Evolutionary conservation across 30 jellyfish, hydroid and myxozoan genomes (phyloP).

Genomic region (Aurelia aurita): DNA sequence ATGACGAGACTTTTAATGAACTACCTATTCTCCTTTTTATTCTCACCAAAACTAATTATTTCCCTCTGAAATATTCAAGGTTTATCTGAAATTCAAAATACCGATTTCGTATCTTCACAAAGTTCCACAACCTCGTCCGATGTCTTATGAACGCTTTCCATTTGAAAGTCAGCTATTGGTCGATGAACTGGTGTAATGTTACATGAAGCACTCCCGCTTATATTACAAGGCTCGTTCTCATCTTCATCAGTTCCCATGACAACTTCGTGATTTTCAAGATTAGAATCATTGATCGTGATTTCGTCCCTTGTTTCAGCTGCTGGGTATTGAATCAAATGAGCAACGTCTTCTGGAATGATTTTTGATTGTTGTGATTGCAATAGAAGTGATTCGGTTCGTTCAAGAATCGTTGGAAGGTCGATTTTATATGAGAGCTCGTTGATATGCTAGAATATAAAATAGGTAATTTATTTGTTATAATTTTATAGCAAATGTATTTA

Average conservation of each 20-base stretch:
- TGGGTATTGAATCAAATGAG: constrained; percentile 36
- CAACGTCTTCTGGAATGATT: constrained; percentile 64
- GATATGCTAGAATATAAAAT: constrained; percentile 54
- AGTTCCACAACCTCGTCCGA: background rate
- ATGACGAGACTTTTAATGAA: too few species aligned
- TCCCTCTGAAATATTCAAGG: too few species aligned
- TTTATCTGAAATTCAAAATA: too few species aligned
- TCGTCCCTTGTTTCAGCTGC: constrained; percentile 13
- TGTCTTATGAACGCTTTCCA: background rate
- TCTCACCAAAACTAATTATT: too few species aligned
- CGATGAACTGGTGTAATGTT: too few species aligned
- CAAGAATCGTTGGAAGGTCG: constrained; percentile 64
- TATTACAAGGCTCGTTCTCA: background rate
- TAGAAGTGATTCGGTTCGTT: constrained; percentile 79
- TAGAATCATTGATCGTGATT: background rate
- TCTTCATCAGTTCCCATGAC: background rate
- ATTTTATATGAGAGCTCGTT: constrained; percentile 64
- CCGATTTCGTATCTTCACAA: too few species aligned
- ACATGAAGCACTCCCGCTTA: too few species aligned
- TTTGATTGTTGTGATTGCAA: constrained; percentile 57
- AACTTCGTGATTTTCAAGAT: background rate
- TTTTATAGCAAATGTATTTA: too few species aligned
- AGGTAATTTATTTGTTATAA: background rate
- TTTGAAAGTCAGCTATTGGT: background rate
- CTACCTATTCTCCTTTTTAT: too few species aligned